These are phyloP conservation scores for Caiman crocodilus DNA, from an alignment of 2,797 vertebrate species.

Conservation along the genomic window DNA sequence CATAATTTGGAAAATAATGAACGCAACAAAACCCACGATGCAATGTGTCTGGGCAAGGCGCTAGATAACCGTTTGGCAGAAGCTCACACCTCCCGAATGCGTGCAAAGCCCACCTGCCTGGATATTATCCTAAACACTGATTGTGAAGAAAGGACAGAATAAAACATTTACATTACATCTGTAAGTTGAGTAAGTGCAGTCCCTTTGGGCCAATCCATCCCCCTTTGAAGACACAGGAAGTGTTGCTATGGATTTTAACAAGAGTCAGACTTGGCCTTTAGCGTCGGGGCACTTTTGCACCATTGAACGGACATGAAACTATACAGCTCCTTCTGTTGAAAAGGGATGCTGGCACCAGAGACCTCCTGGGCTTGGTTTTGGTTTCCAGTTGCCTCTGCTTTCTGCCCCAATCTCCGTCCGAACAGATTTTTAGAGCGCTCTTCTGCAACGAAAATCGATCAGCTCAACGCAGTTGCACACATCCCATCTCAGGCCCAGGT, in stretches of 20 bases:
- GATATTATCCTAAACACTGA: background rate
- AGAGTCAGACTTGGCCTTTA: background rate
- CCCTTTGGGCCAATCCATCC: background rate
- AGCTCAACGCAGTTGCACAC: background rate
- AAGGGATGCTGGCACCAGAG: accelerated
- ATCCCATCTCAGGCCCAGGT: background rate
- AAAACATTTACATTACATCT: background rate
- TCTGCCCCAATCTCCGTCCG: background rate
- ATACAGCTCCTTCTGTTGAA: background rate
- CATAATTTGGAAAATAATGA: background rate
- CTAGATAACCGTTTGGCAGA: background rate
- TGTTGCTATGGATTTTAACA: background rate
- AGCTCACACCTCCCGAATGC: accelerated
- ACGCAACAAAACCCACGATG: accelerated
- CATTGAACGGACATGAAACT: background rate
- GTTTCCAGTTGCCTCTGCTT: background rate
- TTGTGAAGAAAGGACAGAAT: background rate
- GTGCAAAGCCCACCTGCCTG: background rate
- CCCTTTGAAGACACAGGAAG: constrained; percentile 4
- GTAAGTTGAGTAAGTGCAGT: accelerated
- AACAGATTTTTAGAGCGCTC: background rate
- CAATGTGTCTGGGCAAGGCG: background rate
- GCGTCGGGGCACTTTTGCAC: background rate
- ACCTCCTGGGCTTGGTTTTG: accelerated
- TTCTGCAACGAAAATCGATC: accelerated